Evolutionary conservation across 2,888 invertebrate species (phyloP).

Genomic region (Hirtodrosophila confusa): DNA sequence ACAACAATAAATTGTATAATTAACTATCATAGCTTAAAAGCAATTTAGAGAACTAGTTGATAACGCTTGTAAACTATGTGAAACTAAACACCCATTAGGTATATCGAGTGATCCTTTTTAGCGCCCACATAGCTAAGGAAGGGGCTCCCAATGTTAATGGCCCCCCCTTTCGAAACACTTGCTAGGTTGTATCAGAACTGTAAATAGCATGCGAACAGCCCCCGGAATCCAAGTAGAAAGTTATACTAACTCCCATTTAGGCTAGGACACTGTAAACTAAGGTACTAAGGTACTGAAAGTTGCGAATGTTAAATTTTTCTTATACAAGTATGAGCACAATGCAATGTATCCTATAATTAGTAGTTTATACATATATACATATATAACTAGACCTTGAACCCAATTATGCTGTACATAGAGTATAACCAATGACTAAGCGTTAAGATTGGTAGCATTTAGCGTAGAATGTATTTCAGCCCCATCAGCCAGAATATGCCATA

Average conservation of each 20-base stretch:
- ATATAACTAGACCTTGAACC: constrained; percentile 45
- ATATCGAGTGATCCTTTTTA: constrained; percentile 71
- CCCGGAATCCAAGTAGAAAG: constrained; percentile 10
- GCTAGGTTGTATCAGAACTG: constrained; percentile 77
- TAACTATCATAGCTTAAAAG: constrained; percentile 22
- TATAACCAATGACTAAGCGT: constrained; percentile 30
- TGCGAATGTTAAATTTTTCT: constrained; percentile 64
- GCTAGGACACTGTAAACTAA: background rate
- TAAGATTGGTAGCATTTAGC: constrained; percentile 33
- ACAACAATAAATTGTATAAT: constrained; percentile 49
- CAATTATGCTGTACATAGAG: constrained; percentile 46
- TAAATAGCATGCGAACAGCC: constrained; percentile 58
- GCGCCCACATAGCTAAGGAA: constrained; percentile 26
- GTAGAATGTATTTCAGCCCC: constrained; percentile 14
- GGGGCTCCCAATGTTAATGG: constrained; percentile 53
- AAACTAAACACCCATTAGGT: constrained; percentile 75
- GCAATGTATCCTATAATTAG: constrained; percentile 82
- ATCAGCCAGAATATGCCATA: constrained; percentile 40
- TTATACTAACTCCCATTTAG: background rate
- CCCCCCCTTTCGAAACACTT: constrained; percentile 61
- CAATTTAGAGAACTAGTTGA: constrained; percentile 38
- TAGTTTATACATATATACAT: constrained; percentile 58
- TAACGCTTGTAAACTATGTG: constrained; percentile 61
- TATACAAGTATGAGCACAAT: constrained; percentile 81
- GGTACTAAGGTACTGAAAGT: constrained; percentile 35